These are phyloP conservation scores for Philopotamus ludificatus DNA, from an alignment of 1,140 invertebrate species.

Conservation along the genomic window DNA sequence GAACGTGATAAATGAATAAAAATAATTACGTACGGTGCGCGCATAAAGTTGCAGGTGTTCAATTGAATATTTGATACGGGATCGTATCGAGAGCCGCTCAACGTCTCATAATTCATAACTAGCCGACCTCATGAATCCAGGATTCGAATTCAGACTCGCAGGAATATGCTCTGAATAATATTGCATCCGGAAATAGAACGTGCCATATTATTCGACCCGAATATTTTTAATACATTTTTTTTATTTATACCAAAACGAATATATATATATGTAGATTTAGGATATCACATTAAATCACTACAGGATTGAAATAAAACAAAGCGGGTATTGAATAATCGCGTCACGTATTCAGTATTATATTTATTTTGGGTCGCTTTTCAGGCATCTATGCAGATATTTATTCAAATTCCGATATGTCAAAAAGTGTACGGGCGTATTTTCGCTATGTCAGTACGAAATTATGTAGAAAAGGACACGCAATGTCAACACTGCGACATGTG, in stretches of 20 bases:
- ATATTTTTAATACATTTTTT: too few relatives aligned
- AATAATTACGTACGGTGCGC: too few relatives aligned
- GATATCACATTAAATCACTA: too few relatives aligned
- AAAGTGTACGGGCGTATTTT: not conserved
- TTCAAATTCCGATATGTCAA: conserved; percentile 7
- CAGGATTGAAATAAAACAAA: too few relatives aligned
- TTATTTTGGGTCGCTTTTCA: conserved; percentile 5
- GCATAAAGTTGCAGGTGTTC: too few relatives aligned
- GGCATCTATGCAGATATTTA: conserved; percentile 19
- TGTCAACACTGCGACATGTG: not conserved
- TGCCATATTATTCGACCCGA: too few relatives aligned
- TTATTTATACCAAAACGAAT: not conserved
- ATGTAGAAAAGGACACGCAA: not conserved
- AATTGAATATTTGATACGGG: too few relatives aligned
- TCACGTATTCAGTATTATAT: conserved; percentile 27
- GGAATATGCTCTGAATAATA: not conserved
- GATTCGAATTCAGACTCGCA: not conserved
- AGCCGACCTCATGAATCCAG: not conserved
- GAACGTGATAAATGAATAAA: too few relatives aligned
- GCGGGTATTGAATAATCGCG: conserved; percentile 27
- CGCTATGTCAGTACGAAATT: not conserved
- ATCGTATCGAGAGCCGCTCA: too few relatives aligned
- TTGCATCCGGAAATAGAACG: not conserved
- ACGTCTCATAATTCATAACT: too few relatives aligned
- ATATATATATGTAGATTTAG: not conserved